phyloP scores from a whole-genome alignment of 1,140 invertebrate species.

The Riptortus pedestris region DNA sequence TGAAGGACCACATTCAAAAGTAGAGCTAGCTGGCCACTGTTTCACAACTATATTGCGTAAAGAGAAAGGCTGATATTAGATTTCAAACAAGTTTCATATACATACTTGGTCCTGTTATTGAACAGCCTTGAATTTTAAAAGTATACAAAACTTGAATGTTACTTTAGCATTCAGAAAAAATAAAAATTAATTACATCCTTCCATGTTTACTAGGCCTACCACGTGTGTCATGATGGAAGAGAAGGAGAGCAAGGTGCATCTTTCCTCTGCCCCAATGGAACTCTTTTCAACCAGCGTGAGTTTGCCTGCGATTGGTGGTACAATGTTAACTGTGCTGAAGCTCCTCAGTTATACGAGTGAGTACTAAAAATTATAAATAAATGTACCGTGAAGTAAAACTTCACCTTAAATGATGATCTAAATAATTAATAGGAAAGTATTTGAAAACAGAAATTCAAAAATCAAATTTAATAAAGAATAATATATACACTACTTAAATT shows the following conservation, averaged over 20 bases:
- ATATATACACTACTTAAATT: too few relatives aligned
- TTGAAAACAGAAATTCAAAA: too few relatives aligned
- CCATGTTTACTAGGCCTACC: conserved; percentile 51
- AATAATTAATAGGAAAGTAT: neutral
- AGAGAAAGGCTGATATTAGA: too few relatives aligned
- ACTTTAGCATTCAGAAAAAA: neutral
- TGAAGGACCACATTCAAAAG: too few relatives aligned
- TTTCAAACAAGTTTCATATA: too few relatives aligned
- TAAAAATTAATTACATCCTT: too few relatives aligned
- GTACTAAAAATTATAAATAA: too few relatives aligned
- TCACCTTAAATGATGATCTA: too few relatives aligned
- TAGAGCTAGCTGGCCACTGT: too few relatives aligned
- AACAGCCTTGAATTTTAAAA: neutral
- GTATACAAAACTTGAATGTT: neutral
- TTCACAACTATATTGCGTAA: too few relatives aligned
- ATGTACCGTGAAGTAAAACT: neutral
- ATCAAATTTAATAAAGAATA: neutral
- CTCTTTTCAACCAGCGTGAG: conserved; percentile 75
- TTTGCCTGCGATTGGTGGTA: conserved; percentile 90
- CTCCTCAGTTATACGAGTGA: conserved; percentile 52
- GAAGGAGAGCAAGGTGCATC: conserved; percentile 66
- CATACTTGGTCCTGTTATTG: too few relatives aligned
- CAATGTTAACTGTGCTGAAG: conserved; percentile 70
- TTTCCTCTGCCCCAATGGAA: conserved; percentile 80
- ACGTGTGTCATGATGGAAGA: conserved; percentile 70